Evolutionary conservation across 2,113 vertebrate genomes (phyloP), one percentile per base, ranked within the genome.

Genomic region (Tinamus guttatus): DNA sequence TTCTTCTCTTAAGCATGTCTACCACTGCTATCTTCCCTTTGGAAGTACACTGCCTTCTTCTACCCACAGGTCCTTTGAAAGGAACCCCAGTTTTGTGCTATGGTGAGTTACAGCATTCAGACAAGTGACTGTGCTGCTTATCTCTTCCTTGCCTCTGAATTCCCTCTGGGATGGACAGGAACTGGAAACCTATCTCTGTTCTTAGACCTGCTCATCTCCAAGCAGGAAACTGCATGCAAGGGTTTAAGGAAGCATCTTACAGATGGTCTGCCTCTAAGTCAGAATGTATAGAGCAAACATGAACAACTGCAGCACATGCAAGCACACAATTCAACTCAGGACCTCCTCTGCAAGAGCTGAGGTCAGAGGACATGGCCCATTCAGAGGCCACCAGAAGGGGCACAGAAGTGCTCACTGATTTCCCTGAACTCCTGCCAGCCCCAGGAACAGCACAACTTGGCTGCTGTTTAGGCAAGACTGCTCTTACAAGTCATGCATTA

Each of bases 151-250:
- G 14, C 14, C 20, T n/a, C 13, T 71, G 30, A 68, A 14, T 13
- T 34, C 3, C 2, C 18, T 9, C 5, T 7, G 4, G 5, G 18
- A 20, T 4, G 4, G 32, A 34, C 4, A 6, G 6, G 17, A 9
- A 77, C 8, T 36, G 69, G 17, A 18, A 16, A 20, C 40, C 32
- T 56, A 40, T 30, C 15, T 3, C 34, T 17, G 15, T 7, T 27
- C 30, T 49, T 20, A 17, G 28, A 41, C 81, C 17, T 11, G 22
- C 34, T 71, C 27, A 41, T 67, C 8, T 36, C 59, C 24, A 5
- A 28, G 24, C 30, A 41, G 5, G 49, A 59, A 69, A 17, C 4
- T 24, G 8, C 88, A 91, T 49, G 3, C 64, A 34, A 34, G 4
- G 7, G 2, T 47, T 68, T 16, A 19, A 80, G 54, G 27, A 49